Conservation (phyloP, 2,888 invertebrate species). For the Podabrus alpinus region DNA sequence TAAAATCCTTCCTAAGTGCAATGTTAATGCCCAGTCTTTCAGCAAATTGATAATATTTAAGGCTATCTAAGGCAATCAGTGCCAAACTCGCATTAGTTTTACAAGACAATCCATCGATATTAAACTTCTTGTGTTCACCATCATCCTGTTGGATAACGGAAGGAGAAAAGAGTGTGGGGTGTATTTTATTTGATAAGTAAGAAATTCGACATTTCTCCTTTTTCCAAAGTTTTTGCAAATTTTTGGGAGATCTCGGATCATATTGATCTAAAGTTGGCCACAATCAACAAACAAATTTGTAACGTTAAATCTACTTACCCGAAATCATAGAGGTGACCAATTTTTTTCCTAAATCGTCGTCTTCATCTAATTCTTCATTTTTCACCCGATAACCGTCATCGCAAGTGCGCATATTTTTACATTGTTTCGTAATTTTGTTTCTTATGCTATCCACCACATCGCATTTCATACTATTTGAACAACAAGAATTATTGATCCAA, state of each 20-base stretch:
- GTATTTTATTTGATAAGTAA: conserved; percentile 8
- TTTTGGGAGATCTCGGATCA: conserved; percentile 61
- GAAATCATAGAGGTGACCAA: background rate
- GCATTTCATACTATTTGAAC: conserved; percentile 13
- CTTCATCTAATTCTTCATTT: background rate
- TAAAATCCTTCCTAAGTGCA: conserved; percentile 62
- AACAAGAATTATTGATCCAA: conserved; percentile 34
- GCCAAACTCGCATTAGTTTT: conserved; percentile 63
- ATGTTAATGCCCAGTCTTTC: conserved; percentile 75
- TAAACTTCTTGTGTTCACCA: conserved; percentile 42
- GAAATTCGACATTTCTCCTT: conserved; percentile 41
- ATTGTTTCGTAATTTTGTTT: conserved; percentile 7
- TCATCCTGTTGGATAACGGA: conserved; percentile 39
- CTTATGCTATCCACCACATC: conserved; percentile 6
- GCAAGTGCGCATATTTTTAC: background rate
- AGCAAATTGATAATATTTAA: conserved; percentile 73
- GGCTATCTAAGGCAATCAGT: conserved; percentile 74
- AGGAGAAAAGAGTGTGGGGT: conserved; percentile 42
- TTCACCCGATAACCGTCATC: background rate
- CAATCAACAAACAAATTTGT: background rate
- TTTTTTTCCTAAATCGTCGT: background rate
- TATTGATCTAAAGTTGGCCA: conserved; percentile 38
- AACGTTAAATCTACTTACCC: background rate
- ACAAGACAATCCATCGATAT: conserved; percentile 59
- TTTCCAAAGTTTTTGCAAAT: conserved; percentile 49